Conservation (phyloP, 2,888 invertebrate species). For the Amphipoea lucens region DNA sequence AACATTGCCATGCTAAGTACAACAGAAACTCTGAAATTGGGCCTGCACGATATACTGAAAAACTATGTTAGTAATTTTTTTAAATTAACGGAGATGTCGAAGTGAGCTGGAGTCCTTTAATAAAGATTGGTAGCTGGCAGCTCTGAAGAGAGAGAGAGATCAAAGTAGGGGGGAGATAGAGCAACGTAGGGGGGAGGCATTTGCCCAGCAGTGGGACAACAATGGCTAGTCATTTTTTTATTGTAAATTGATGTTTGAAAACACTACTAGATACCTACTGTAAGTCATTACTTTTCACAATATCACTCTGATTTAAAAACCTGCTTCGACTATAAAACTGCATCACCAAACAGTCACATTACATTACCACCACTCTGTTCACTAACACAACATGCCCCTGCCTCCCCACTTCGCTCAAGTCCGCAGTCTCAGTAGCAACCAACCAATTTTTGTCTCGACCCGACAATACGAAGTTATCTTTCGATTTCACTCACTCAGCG, state of each 20-base stretch:
- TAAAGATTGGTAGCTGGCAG: not conserved
- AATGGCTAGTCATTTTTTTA: not conserved
- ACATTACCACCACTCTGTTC: not conserved
- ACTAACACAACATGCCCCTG: not conserved
- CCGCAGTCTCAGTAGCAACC: slow-evolving; percentile 44
- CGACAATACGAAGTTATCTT: slow-evolving; percentile 75
- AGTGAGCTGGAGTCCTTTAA: not conserved
- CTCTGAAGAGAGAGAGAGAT: not conserved
- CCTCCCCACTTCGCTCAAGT: slow-evolving; percentile 20
- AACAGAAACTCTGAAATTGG: not conserved
- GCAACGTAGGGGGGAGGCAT: not conserved
- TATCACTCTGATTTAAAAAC: not conserved
- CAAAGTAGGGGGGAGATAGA: not conserved
- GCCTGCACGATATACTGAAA: too few species aligned
- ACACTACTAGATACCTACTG: not conserved
- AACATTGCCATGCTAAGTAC: not conserved
- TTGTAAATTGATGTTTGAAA: not conserved
- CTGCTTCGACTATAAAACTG: not conserved
- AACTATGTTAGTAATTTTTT: not conserved
- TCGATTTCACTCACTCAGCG: slow-evolving; percentile 73
- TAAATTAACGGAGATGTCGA: not conserved
- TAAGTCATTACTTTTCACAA: not conserved
- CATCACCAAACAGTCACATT: not conserved
- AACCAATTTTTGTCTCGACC: slow-evolving; percentile 54
- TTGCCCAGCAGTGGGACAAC: too few species aligned